These are phyloP conservation scores for Calidris pugnax DNA, from an alignment of 2,113 vertebrate species.

Conservation along the genomic window DNA sequence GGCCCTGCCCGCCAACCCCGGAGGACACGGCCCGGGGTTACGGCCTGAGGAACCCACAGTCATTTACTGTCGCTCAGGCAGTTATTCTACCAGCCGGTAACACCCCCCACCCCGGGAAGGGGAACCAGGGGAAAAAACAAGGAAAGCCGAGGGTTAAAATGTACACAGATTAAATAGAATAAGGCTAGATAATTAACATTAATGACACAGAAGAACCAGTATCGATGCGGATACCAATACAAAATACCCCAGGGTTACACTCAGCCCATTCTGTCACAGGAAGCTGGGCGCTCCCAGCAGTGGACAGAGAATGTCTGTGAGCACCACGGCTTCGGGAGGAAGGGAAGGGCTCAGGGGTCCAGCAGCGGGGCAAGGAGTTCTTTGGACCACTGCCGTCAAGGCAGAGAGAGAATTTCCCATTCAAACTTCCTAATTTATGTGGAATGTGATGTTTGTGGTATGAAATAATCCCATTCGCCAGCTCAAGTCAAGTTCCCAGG, in stretches of 20 bases:
- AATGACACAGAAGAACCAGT: neutral
- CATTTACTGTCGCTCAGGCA: neutral
- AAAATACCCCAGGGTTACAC: neutral
- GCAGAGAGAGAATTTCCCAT: neutral
- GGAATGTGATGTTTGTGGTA: neutral
- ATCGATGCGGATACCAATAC: neutral
- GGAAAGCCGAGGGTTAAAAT: neutral
- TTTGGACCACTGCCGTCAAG: neutral
- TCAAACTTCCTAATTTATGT: neutral
- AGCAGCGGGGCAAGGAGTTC: neutral
- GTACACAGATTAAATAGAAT: neutral
- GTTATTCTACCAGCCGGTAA: neutral
- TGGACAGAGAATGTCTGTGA: neutral
- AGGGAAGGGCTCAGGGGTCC: neutral
- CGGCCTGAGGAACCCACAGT: neutral
- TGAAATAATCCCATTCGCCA: neutral
- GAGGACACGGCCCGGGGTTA: neutral
- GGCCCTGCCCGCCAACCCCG: rapidly evolving
- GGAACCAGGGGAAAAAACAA: neutral
- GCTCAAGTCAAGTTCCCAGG: neutral
- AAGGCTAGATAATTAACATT: neutral
- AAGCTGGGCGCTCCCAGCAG: too few species aligned
- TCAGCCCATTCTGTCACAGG: neutral
- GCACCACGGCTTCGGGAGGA: neutral
- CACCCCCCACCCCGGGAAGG: neutral